A percentile compares a stretch with the other conserved stretches of the same genome.
phyloP scores from a whole-genome alignment of 2,888 invertebrate species.

The Callyntrura guangdongensis region DNA sequence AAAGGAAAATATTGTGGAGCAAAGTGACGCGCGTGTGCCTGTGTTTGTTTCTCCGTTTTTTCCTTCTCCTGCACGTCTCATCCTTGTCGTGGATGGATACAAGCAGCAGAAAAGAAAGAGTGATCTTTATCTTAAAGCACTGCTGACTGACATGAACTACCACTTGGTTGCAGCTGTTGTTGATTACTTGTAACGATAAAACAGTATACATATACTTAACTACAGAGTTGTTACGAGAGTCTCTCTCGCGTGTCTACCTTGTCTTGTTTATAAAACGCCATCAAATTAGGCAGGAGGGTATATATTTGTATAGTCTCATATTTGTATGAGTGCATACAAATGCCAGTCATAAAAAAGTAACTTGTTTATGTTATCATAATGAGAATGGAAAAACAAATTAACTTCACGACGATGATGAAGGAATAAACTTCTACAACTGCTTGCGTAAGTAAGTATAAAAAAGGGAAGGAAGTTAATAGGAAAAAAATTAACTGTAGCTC shows the following conservation, averaged over 20 bases:
- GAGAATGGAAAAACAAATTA: constrained; percentile 72
- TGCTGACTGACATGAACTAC: constrained; percentile 76
- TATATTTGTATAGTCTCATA: constrained; percentile 2
- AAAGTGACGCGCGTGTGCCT: constrained; percentile 59
- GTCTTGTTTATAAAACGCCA: constrained; percentile 7
- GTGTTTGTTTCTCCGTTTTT: neutral
- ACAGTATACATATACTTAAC: constrained; percentile 4
- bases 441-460: neutral
- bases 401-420: constrained; percentile 23
- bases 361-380: constrained; percentile 70
- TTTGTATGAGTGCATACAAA: constrained; percentile 10
- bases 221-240: neutral
- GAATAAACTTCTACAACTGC: constrained; percentile 8
- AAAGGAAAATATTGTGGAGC: constrained; percentile 41
- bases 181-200: constrained; percentile 67
- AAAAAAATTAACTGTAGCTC: neutral
- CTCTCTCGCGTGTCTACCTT: neutral
- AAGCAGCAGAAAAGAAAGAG: neutral
- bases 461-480: constrained; percentile 17
- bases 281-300: constrained; percentile 3
- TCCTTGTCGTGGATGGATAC: neutral
- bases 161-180: constrained; percentile 78
- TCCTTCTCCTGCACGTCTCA: constrained; percentile 31
- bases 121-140: constrained; percentile 63
- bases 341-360: constrained; percentile 67